Percentiles rank a stretch among this genome's conserved stretches.
Conservation (phyloP, 2,113 vertebrate genomes). For the Triplophysa siluroides region DNA sequence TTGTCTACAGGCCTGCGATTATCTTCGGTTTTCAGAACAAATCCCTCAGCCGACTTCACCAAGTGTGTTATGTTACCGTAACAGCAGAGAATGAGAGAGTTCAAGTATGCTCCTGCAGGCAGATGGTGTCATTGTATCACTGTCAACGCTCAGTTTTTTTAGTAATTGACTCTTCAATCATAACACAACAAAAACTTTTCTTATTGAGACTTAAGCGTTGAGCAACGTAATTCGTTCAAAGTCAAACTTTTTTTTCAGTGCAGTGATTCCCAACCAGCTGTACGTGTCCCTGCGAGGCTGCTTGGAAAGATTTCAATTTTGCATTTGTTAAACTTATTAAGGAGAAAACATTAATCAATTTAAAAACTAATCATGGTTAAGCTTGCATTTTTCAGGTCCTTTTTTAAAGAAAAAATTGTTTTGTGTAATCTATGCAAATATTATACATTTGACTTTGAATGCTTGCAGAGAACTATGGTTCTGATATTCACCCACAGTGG, state of each 20-base stretch:
- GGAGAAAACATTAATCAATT: too few species aligned
- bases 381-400: too few species aligned
- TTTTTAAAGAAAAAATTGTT: too few species aligned
- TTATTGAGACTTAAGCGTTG: not conserved
- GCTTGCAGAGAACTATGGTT: too few species aligned
- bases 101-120: constrained; percentile 57
- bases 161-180: constrained; percentile 58
- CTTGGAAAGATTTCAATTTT: too few species aligned
- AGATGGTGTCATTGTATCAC: constrained; percentile 71
- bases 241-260: not conserved
- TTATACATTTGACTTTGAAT: too few species aligned
- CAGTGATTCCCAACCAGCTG: too few species aligned
- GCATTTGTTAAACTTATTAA: too few species aligned
- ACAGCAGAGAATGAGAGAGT: constrained; percentile 51
- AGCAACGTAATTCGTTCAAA: not conserved
- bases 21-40: constrained; percentile 52
- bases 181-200: not conserved
- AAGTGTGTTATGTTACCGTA: constrained; percentile 48
- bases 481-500: too few species aligned
- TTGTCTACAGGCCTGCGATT: constrained; percentile 40
- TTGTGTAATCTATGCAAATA: too few species aligned
- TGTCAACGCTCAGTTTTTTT: constrained; percentile 55
- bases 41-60: constrained; percentile 41
- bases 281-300: too few species aligned
- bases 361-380: too few species aligned